Base-by-base conservation (phyloP, 2,113 vertebrate species). In the Platichthys stellatus region DNA sequence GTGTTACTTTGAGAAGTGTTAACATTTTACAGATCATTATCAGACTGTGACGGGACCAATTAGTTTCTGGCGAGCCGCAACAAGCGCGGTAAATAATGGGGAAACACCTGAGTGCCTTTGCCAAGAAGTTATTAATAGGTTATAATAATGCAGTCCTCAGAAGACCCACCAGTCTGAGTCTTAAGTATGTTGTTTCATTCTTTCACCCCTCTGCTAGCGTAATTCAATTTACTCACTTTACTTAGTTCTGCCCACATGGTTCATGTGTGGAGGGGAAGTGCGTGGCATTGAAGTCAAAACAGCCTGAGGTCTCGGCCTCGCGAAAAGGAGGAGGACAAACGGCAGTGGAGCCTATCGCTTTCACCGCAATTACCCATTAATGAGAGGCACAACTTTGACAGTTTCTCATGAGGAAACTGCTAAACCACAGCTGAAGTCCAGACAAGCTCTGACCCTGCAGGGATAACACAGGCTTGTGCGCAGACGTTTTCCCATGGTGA, bases 401-500 rank as follows among this genome's bases (percentile, higher is more conserved):
- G 72, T 81, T 80, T 56, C 17, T 63, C 69, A 53, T 51, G 51
- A 74, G 28, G 17, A 2, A n/a, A 35, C 58, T 56, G 40, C 76
- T 63, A 60, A 69, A 73, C 53, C 47, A 13, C 38, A 61, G 78
- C 63, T 11, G 13, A 64, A 69, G 74, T 84, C 63, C 75, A 74
- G 68, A 66, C 62, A 2, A 49, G 63, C 31, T 12, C 21, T 0
- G 56, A 49, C 80, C 83, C 82, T 47, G 81, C 62, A 21, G 49
- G 74, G 76, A 84, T 71, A 82, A 84, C 58, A 11, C 66, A 0
- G 71, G 31, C 82, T 73, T 57, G 54, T 85, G 76, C 76, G n/a
- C 18, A 82, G 69, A 81, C 73, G 65, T 87, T 91, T 91, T 90
- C 89, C 88, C 88, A 89, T 77, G 65, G 85, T 69, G 81, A 94